These are phyloP conservation scores for Phylloscopus trochilus DNA, from an alignment of 2,113 vertebrate genomes.

Conservation along the genomic window DNA sequence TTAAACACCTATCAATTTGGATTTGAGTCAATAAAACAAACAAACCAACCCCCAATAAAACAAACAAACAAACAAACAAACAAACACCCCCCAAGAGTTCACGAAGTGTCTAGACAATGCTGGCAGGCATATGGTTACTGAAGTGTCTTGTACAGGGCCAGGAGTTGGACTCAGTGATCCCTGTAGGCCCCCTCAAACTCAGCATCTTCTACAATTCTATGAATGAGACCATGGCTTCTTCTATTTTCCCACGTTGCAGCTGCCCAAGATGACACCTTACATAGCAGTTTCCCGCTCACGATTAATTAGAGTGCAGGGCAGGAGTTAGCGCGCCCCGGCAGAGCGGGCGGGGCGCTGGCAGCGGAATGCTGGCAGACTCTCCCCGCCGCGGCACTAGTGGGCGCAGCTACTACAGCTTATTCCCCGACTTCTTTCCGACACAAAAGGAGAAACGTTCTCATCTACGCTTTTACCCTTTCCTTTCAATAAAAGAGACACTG, in stretches of 20 bases:
- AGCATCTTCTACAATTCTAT: accelerated
- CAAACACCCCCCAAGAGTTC: no score
- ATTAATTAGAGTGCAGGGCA: not conserved
- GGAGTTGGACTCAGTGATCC: not conserved
- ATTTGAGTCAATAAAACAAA: not conserved
- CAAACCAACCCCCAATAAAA: no score
- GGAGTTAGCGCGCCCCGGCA: not conserved
- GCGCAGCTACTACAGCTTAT: not conserved
- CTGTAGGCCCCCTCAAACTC: not conserved
- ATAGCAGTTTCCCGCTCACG: not conserved
- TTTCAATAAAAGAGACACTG: not conserved
- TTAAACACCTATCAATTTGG: not conserved
- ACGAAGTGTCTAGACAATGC: not conserved
- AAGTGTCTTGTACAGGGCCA: no score
- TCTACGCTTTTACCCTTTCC: not conserved
- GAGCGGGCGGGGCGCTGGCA: not conserved
- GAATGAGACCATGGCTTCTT: not conserved
- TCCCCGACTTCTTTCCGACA: not conserved
- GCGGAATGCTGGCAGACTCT: not conserved
- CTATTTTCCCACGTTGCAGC: not conserved
- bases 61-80: not conserved
- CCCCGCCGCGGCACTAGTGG: not conserved
- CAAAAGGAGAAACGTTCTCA: not conserved
- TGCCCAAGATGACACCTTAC: not conserved
- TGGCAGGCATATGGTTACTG: not conserved